Evolutionary conservation across 2,797 vertebrate genomes (phyloP).

Genomic region (Falco cherrug): DNA sequence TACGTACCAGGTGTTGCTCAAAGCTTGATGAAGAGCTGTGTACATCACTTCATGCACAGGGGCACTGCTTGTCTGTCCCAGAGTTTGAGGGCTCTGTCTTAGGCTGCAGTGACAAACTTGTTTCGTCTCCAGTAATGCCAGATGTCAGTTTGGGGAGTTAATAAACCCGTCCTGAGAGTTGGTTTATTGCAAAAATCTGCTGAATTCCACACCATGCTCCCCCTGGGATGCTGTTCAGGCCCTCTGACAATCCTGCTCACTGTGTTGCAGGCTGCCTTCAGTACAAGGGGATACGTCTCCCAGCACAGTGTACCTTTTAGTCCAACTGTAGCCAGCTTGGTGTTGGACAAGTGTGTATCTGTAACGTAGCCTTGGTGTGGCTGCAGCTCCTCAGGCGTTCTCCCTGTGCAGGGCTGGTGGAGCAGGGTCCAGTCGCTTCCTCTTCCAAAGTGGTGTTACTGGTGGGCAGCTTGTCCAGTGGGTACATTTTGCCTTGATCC

Average conservation of each 20-base stretch:
- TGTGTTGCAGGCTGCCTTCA: neutral
- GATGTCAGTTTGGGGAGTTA: neutral
- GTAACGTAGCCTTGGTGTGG: neutral
- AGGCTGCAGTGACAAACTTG: neutral
- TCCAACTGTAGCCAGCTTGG: rapidly evolving
- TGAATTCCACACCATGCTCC: neutral
- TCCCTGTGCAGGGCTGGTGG: neutral
- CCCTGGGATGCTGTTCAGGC: neutral
- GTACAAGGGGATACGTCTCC: rapidly evolving
- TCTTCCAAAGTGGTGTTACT: neutral
- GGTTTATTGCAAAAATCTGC: neutral
- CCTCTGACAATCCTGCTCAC: neutral
- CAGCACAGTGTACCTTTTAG: neutral
- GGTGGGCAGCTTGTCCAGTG: neutral
- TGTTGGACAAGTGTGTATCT: rapidly evolving
- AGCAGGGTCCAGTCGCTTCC: neutral
- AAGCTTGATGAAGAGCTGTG: neutral
- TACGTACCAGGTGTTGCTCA: rapidly evolving
- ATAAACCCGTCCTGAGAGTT: neutral
- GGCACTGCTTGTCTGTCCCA: neutral
- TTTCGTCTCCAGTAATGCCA: neutral
- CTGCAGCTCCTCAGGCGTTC: neutral
- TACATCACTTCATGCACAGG: rapidly evolving
- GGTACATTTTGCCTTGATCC: neutral
- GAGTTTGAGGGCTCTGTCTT: neutral